phyloP scores from a whole-genome alignment of 2,113 vertebrate genomes.

The Mus pahari region DNA sequence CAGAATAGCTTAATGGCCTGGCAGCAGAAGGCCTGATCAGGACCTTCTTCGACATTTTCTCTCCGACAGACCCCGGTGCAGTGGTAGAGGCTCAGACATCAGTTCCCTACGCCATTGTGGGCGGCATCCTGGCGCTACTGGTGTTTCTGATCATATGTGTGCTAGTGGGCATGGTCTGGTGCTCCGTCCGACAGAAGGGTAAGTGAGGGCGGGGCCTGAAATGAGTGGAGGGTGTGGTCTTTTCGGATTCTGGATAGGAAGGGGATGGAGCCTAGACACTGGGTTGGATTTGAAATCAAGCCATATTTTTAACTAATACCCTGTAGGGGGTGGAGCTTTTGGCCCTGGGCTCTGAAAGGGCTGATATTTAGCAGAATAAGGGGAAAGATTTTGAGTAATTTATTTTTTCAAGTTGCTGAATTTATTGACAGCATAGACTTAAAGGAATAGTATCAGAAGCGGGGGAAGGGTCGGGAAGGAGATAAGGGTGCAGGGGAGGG shows the following conservation, averaged over 20 bases:
- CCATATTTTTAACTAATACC: no score
- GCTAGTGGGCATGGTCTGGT: slow-evolving; percentile 95
- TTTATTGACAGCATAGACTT: neutral
- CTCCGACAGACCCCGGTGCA: slow-evolving; percentile 91
- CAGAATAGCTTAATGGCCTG: neutral
- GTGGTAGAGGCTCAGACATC: slow-evolving; percentile 94
- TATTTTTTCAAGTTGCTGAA: slow-evolving; percentile 23
- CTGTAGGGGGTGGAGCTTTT: neutral
- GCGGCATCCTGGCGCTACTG: slow-evolving; percentile 93
- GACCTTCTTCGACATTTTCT: neutral
- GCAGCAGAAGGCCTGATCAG: neutral
- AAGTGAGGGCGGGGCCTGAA: slow-evolving; percentile 68
- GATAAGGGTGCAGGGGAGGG: neutral
- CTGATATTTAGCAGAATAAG: neutral
- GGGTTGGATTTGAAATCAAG: neutral
- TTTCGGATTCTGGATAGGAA: neutral
- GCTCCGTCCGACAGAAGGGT: slow-evolving; percentile 96
- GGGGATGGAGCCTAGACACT: neutral
- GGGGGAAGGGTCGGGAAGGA: neutral
- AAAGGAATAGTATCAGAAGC: neutral
- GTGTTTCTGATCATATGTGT: slow-evolving; percentile 95
- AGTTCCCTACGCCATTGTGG: slow-evolving; percentile 94
- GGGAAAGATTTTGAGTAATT: neutral
- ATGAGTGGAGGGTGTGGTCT: slow-evolving; percentile 27
- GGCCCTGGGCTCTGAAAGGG: neutral